Evolutionary conservation across 2,888 invertebrate genomes (phyloP).

Genomic region (Megamerina dolium): DNA sequence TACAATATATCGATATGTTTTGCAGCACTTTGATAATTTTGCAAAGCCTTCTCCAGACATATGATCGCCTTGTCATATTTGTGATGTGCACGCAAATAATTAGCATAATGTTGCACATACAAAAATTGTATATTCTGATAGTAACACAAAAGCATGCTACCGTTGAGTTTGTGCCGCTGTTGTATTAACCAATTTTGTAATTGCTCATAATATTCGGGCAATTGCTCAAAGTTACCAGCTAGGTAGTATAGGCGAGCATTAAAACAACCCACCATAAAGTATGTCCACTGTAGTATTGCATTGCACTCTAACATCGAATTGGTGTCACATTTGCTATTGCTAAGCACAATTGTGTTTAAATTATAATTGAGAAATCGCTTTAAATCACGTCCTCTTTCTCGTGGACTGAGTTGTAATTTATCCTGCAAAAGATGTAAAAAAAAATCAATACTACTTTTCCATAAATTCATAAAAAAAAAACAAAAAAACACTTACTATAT

Average conservation of each 20-base stretch:
- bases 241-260: constrained; percentile 38
- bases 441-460: no score
- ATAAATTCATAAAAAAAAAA: no score
- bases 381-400: constrained; percentile 15
- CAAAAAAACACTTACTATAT: constrained; percentile 20
- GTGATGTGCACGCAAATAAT: constrained; percentile 32
- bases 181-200: constrained; percentile 26
- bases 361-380: constrained; percentile 23
- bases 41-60: constrained; percentile 20
- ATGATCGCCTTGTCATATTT: constrained; percentile 28
- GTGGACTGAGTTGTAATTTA: constrained; percentile 16
- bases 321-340: constrained; percentile 9
- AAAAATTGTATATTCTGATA: constrained; percentile 26
- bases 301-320: constrained; percentile 18
- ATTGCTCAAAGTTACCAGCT: constrained; percentile 28
- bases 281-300: constrained; percentile 31
- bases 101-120: constrained; percentile 31
- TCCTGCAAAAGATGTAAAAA: constrained; percentile 18
- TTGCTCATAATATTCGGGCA: constrained; percentile 32
- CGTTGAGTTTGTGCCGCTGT: constrained; percentile 16
- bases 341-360: no score
- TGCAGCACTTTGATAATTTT: constrained; percentile 27
- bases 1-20: constrained; percentile 23
- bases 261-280: constrained; percentile 35
- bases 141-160: constrained; percentile 14